Base-by-base conservation (phyloP, 1,140 invertebrate genomes). In the Drosophila subpulchrella region DNA sequence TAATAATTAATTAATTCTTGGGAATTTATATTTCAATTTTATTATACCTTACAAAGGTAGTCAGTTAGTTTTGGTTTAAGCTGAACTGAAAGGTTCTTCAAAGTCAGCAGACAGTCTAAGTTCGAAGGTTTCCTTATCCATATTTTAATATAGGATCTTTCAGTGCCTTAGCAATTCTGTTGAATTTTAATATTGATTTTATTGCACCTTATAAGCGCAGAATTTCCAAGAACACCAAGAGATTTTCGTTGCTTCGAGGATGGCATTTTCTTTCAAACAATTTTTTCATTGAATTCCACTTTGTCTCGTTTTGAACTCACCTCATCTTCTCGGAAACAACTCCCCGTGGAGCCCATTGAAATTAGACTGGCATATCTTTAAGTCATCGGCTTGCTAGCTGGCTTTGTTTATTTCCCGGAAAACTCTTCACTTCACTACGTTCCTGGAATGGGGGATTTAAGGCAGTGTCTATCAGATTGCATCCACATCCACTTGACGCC, bases 401-500 rank as follows among this genome's bases (percentile, higher is more conserved):
- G 32, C 51, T 32, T 4, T 38, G 51, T 48, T 50, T 46, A 38
- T 15, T 60, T 50, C 32, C 44, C 46, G 42, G 17, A 48, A 59
- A 59, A 39, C 36, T 39, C 38, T 27, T 15, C 47, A n/a, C 27
- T 15, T 3, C 12, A 27, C 12, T 47, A 11, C 24, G 6, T 50
- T 1, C 10, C 30, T 12, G 27, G 50, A 55, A 41, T 20, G 56
- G 58, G 38, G 60, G 68, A 51, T 56, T 73, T 46, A 36, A 61
- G 44, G 32, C 56, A 53, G 38, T 32, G 41, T 36, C 46, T 62
- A 62, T 67, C 56, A 53, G 62, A 47, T 61, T 57, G 48, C 30
- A 15, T 51, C 10, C 30, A 65, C 42, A 68, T 75, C 58, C 59
- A 63, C 50, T 78, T 65, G 59, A 75, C 59, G 55, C 44, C 55